Evolutionary conservation across 1,140 invertebrate genomes (phyloP), one percentile per base, ranked within the genome.

Genomic region (Tetragonula clypearis): DNA sequence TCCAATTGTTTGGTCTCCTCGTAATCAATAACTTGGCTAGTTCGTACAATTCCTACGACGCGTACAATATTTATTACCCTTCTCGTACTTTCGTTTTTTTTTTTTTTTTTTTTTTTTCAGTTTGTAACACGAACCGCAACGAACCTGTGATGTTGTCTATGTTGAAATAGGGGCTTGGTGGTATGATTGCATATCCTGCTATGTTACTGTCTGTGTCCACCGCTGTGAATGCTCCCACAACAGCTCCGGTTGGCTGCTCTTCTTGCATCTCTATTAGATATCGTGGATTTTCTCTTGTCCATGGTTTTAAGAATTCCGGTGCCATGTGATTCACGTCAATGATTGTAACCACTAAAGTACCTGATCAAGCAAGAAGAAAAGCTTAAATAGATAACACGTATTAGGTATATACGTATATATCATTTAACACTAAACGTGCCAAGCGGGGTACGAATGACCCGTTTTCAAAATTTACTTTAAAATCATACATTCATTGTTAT

Each of bases 171-270:
- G 97, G 96, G 92, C 96, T 98, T 11, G 96, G 95, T 1, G 97
- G 97, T 60, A 96, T 95, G 65, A 98, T 97, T 3, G 95, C 93
- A 90, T 98, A 98, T 84, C 96, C 96, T 21, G 97, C 96, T 87
- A 98, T 98, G 79, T 97, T 97, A 1, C 98, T 98, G 89, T 99
- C 98, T 60, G 96, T 95, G 94, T 99, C 98, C 12, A 96, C 96
- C 23, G 98, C 98, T 35, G 96, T 96, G 84, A 98, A 97, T 14
- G 97, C 98, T 14, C 96, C 96, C 1, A 99, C 96, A 53, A 98
- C 96, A 0, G 97, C 97, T 49, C 97, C 98, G 19, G 97, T 93
- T 0, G 98, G 97, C 89, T 98, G 97, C 93, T 98, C 98, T 95
- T 99, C 98, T 75, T 96, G 95, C 85, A 99, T 96, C 87, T 97